Conservation (phyloP, 2,888 invertebrate genomes). For the Linyphia triangularis region DNA sequence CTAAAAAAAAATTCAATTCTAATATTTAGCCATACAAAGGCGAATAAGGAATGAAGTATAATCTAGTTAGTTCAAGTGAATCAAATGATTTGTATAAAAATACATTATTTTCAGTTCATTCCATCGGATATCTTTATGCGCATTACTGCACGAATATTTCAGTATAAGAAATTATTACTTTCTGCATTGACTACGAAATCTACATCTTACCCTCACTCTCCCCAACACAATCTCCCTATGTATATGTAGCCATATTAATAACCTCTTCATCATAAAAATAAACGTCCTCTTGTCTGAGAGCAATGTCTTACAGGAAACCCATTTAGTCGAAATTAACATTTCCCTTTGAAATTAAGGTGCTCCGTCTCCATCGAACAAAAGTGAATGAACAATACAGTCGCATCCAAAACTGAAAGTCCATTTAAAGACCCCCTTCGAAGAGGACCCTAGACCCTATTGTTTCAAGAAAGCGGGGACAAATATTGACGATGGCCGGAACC, state of each 20-base stretch:
- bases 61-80: too few relatives aligned
- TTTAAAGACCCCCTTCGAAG: slow-evolving; percentile 36
- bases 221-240: too few relatives aligned
- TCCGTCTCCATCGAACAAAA: slow-evolving; percentile 11
- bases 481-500: slow-evolving; percentile 57
- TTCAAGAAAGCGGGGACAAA: slow-evolving; percentile 44
- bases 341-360: slow-evolving; percentile 62
- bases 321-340: slow-evolving; percentile 69
- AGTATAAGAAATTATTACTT: too few relatives aligned
- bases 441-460: slow-evolving; percentile 42
- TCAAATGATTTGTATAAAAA: not conserved
- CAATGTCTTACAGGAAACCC: slow-evolving; percentile 42
- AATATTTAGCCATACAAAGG: too few relatives aligned
- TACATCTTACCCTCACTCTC: too few relatives aligned
- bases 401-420: slow-evolving; percentile 54
- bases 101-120: not conserved
- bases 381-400: slow-evolving; percentile 37
- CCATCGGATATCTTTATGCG: not conserved
- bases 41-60: too few relatives aligned
- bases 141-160: not conserved
- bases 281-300: not conserved
- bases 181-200: too few relatives aligned
- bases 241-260: not conserved
- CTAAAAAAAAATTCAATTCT: too few relatives aligned
- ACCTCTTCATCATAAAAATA: slow-evolving; percentile 44